Evolutionary conservation across 2,888 invertebrate species (phyloP), one percentile per base, ranked within the genome.

Genomic region (Pseudococcus jackbeardsleyi): DNA sequence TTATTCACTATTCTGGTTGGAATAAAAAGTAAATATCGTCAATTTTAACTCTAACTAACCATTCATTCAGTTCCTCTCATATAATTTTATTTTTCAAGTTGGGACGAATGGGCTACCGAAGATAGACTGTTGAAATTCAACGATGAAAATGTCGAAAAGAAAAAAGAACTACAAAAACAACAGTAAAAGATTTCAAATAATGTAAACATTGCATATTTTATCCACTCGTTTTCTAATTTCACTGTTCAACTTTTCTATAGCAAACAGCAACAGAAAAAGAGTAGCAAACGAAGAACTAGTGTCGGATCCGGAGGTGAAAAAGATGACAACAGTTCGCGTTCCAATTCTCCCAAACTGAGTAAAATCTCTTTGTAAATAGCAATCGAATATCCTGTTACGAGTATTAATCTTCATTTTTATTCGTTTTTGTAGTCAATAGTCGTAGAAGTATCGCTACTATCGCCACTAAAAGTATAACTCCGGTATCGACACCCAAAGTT

Each of bases 1-100:
- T 97, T 89, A 97, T 99, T 90, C 99, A 99, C 92, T 99, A 99
- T 92, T 97, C 97, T 90, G 98, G 98, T 1, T 99, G 99, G 99
- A 99, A 98, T 91, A 99, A 87, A n/a, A 87, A 68, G 87, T 87
- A 48, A 12, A 48, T 77, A 64, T 12, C 15, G 33, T 0, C 15
- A 2, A 42, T n/a, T 72, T 15, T 0, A 22, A 22, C 33, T 26
- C 7, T 33, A 33, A 3, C 17, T 33, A 39, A 22, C 39, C 77
- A 85, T 85, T 22, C 2, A 1, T 64, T 19, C 26, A 9, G 50
- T 26, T 77, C 26, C 17, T 87, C 5, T 26, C 1, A 68, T 39
- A 12, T 39, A 6, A 77, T 77, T 68, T 46, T 15, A 15, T 33
- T 42, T 46, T 8, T 98, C 93, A 33, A 98, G 97, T 97, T 98